These are phyloP conservation scores for Lasius fuliginosus DNA, from an alignment of 2,888 invertebrate species.

Conservation along the genomic window DNA sequence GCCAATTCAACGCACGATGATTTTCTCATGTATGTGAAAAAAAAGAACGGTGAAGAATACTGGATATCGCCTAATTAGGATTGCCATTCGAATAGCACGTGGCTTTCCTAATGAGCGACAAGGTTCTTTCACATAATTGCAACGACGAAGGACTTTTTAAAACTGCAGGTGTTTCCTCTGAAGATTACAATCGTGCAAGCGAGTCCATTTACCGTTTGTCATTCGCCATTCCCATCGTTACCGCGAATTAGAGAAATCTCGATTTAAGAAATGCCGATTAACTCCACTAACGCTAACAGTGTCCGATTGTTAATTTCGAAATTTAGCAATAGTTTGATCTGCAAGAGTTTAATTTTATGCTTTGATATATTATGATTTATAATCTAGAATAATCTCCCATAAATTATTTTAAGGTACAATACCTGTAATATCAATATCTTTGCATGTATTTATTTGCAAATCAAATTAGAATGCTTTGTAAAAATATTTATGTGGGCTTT, in stretches of 20 bases:
- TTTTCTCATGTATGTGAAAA: neutral
- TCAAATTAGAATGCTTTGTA: neutral
- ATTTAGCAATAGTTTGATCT: conserved; percentile 12
- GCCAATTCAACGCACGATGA: neutral
- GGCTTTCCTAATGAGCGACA: conserved; percentile 55
- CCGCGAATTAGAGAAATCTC: neutral
- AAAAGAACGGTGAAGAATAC: conserved; percentile 1
- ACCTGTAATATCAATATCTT: neutral
- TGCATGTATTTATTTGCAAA: neutral
- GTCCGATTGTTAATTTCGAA: conserved; percentile 49
- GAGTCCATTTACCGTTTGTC: conserved; percentile 37
- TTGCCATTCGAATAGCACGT: conserved; percentile 58
- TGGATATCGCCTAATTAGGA: conserved; percentile 43
- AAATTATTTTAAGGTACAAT: conserved; percentile 34
- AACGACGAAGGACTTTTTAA: conserved; percentile 60
- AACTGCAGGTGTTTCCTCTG: conserved; percentile 54
- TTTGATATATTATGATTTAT: neutral
- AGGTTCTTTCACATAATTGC: conserved; percentile 69
- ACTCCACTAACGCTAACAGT: conserved; percentile 43
- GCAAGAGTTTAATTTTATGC: conserved; percentile 15
- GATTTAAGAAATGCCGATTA: conserved; percentile 35
- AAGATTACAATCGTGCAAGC: conserved; percentile 63
- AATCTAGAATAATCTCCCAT: neutral
- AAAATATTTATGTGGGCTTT: neutral
- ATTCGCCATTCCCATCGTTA: conserved; percentile 31